These are phyloP conservation scores for Gobio occitaniae DNA, from an alignment of 2,797 vertebrate species.

Conservation along the genomic window DNA sequence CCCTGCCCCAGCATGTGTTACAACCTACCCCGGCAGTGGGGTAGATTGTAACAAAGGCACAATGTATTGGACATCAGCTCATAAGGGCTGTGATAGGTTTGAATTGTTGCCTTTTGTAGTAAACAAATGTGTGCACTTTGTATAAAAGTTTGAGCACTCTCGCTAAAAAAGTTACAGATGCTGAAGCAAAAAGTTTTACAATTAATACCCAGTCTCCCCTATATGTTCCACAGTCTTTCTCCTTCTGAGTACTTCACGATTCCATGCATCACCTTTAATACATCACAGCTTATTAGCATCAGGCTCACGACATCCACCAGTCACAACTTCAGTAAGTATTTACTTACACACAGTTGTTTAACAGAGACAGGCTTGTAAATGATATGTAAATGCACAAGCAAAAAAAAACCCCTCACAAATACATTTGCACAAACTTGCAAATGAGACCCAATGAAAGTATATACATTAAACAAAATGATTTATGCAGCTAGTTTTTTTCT, in stretches of 20 bases:
- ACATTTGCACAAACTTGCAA: not conserved
- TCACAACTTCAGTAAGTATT: constrained; percentile 15
- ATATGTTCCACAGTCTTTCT: not conserved
- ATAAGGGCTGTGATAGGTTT: not conserved
- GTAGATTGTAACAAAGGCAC: not conserved
- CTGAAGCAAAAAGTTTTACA: not conserved
- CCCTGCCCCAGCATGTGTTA: too few species aligned
- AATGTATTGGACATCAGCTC: not conserved
- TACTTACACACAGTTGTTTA: constrained; percentile 22
- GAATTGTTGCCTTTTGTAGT: too few species aligned
- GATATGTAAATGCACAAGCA: not conserved
- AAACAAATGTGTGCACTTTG: not conserved
- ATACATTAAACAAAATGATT: constrained; percentile 8
- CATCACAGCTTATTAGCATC: constrained; percentile 53
- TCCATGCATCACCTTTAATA: constrained; percentile 37
- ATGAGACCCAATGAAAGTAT: not conserved
- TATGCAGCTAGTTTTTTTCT: constrained; percentile 28
- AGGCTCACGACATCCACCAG: constrained; percentile 24
- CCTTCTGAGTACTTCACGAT: constrained; percentile 17
- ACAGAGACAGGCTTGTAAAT: constrained; percentile 19
- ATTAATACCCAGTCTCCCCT: not conserved
- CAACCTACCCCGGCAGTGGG: not conserved
- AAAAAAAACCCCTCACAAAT: not conserved
- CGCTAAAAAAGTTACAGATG: not conserved
- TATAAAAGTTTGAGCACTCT: not conserved